These are phyloP conservation scores for Myanophis thanlyinensis DNA, from an alignment of 2,113 vertebrate genomes.

Conservation along the genomic window DNA sequence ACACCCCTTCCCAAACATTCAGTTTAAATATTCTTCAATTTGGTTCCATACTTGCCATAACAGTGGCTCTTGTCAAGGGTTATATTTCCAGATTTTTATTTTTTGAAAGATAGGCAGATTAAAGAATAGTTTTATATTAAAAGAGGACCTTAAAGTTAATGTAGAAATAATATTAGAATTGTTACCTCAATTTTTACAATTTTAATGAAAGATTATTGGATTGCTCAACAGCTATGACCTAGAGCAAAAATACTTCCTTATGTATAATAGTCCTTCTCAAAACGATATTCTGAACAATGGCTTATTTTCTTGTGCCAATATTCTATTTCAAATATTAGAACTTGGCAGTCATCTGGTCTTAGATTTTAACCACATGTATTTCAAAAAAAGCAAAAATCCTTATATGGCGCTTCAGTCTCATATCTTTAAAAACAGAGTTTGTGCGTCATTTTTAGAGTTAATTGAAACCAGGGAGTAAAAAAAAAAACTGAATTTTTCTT, in stretches of 20 bases:
- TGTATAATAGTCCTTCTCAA: slow-evolving; percentile 68
- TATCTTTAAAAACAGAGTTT: slow-evolving; percentile 82
- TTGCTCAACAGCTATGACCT: slow-evolving; percentile 57
- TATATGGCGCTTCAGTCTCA: slow-evolving; percentile 80
- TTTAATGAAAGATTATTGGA: slow-evolving; percentile 65
- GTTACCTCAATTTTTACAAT: slow-evolving; percentile 48
- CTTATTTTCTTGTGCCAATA: slow-evolving; percentile 83
- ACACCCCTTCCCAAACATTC: not conserved
- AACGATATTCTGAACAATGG: slow-evolving; percentile 82
- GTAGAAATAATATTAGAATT: slow-evolving; percentile 47
- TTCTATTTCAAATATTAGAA: slow-evolving; percentile 82
- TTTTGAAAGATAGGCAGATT: slow-evolving; percentile 20
- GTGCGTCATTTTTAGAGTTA: slow-evolving; percentile 81
- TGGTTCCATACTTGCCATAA: not conserved
- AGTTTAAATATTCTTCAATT: not conserved
- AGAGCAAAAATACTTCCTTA: slow-evolving; percentile 63
- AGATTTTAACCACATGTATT: slow-evolving; percentile 99
- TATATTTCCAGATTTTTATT: not conserved
- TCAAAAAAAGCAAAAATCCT: slow-evolving; percentile 84
- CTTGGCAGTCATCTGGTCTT: slow-evolving; percentile 86
- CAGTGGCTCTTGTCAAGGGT: not conserved
- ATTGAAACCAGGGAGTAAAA: slow-evolving; percentile 77
- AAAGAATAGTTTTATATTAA: slow-evolving; percentile 35
- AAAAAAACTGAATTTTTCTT: slow-evolving; percentile 69
- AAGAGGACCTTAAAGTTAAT: slow-evolving; percentile 46